These are phyloP conservation scores for Drosophila sordidula DNA, from an alignment of 2,888 invertebrate species.

Conservation along the genomic window DNA sequence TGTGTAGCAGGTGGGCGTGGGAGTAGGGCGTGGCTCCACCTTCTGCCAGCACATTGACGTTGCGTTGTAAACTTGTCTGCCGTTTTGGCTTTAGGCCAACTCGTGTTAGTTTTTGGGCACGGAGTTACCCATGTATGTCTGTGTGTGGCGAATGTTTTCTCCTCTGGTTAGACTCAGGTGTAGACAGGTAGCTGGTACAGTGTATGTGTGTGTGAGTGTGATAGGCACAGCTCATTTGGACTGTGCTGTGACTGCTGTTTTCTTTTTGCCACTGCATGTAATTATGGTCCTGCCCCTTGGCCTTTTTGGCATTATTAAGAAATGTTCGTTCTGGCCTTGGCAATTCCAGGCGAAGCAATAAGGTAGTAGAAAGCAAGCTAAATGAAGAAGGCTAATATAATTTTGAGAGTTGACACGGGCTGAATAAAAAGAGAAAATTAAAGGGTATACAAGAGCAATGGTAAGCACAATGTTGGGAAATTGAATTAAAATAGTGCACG, in stretches of 20 bases:
- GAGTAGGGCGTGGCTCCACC: constrained; percentile 7
- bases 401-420: background rate
- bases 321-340: constrained; percentile 31
- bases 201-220: constrained; percentile 9
- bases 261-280: constrained; percentile 53
- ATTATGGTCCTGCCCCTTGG: constrained; percentile 57
- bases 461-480: background rate
- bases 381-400: constrained; percentile 1
- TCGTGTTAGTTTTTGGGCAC: constrained; percentile 43
- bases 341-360: constrained; percentile 1
- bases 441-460: too few species aligned
- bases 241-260: constrained; percentile 32
- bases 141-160: constrained; percentile 7
- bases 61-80: constrained; percentile 40
- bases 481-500: background rate
- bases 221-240: constrained; percentile 44
- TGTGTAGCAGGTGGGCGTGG: background rate
- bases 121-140: background rate
- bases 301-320: constrained; percentile 38
- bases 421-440: background rate
- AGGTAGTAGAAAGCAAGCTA: background rate
- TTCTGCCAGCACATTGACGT: constrained; percentile 16
- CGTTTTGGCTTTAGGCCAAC: constrained; percentile 51
- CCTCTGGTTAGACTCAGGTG: constrained; percentile 10
- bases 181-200: constrained; percentile 6